A percentile compares a stretch with the other conserved stretches of the same genome.
These are phyloP conservation scores for Malurus alboscapulatus DNA, from an alignment of 2,113 vertebrate species.

Conservation along the genomic window DNA sequence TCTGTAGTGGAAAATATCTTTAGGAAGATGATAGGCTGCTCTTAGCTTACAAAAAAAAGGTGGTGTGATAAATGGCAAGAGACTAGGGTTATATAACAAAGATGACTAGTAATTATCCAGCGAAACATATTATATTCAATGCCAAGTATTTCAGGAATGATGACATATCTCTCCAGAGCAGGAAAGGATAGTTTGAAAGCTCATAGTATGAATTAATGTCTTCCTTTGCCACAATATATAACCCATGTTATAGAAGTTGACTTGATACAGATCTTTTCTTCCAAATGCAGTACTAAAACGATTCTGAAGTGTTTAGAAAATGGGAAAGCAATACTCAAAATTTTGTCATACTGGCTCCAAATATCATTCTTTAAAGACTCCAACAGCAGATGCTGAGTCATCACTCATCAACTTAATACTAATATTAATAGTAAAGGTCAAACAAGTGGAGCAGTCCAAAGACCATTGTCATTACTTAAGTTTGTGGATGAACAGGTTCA, in stretches of 20 bases:
- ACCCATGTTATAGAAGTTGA: background rate
- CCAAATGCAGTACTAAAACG: background rate
- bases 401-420: background rate
- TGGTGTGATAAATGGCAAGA: background rate
- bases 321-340: background rate
- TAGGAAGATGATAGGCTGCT: background rate
- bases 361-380: background rate
- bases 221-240: background rate
- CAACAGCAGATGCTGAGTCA: background rate
- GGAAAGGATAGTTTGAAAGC: background rate
- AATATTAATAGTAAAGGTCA: background rate
- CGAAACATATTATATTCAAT: background rate
- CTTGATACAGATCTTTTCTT: background rate
- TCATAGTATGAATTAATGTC: background rate
- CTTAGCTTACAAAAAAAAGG: background rate
- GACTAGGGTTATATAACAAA: background rate
- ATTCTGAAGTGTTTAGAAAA: background rate
- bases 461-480: background rate
- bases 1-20: background rate
- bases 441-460: background rate
- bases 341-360: background rate
- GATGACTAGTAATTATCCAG: background rate
- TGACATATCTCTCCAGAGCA: background rate
- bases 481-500: background rate
- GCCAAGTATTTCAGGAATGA: background rate